phyloP scores from a whole-genome alignment of 2,888 invertebrate species.

The Cephus rjabovi region DNA sequence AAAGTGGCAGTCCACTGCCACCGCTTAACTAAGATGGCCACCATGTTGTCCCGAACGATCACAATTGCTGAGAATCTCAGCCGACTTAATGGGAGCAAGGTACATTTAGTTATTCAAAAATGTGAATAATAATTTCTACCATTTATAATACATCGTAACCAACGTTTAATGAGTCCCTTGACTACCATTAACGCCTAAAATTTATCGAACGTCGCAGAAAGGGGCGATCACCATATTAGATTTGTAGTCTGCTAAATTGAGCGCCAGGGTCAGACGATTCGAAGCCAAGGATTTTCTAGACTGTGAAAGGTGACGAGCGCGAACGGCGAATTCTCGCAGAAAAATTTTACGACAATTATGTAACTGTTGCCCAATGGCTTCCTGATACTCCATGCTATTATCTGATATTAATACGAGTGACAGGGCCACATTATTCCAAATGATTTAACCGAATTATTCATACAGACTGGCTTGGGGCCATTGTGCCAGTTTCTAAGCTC shows the following conservation, averaged over 20 bases:
- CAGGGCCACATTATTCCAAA: not conserved
- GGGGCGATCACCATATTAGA: constrained; percentile 56
- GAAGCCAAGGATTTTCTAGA: constrained; percentile 51
- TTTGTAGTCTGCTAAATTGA: constrained; percentile 64
- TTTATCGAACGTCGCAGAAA: constrained; percentile 24
- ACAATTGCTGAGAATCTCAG: constrained; percentile 78
- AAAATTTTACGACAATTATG: constrained; percentile 11
- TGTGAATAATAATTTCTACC: not conserved
- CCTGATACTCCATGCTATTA: not conserved
- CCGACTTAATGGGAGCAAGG: constrained; percentile 79
- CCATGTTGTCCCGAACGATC: constrained; percentile 80
- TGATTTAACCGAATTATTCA: not conserved
- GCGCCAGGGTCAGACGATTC: constrained; percentile 62
- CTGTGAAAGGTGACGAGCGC: constrained; percentile 18
- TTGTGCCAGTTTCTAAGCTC: not conserved
- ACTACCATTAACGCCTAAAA: not conserved
- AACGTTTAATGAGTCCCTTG: not conserved
- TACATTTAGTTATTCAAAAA: constrained; percentile 61
- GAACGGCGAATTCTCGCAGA: constrained; percentile 14
- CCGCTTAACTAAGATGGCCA: constrained; percentile 76
- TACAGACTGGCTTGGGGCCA: not conserved
- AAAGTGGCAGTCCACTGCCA: constrained; percentile 46
- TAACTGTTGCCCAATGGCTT: not conserved
- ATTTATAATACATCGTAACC: not conserved
- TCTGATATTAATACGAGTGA: not conserved